Conservation (phyloP, 2,113 vertebrate genomes). For the Oreocharis arfaki region DNA sequence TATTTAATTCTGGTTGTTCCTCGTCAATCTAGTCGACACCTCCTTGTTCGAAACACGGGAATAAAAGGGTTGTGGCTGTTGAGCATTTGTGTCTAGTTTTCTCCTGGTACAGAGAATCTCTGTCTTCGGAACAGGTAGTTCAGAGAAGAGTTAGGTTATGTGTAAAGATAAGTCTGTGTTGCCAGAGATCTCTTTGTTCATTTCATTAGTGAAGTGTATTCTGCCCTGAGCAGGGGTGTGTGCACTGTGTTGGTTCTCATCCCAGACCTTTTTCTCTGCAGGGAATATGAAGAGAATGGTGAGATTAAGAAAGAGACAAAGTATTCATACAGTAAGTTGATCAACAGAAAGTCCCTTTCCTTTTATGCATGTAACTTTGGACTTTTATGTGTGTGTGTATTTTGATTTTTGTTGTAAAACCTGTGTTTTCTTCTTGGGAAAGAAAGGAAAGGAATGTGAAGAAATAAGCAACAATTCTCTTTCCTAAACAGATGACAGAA, state of each 20-base stretch:
- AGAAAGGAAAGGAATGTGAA: neutral
- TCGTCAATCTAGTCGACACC: neutral
- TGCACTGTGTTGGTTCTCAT: neutral
- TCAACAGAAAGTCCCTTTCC: neutral
- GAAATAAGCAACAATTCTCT: neutral
- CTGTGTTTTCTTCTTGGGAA: neutral
- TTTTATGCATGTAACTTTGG: neutral
- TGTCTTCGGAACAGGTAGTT: neutral
- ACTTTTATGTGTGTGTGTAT: neutral
- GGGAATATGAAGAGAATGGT: constrained; percentile 87
- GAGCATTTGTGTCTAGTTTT: neutral
- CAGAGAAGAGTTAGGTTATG: neutral
- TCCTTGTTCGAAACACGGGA: neutral
- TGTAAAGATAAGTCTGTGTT: neutral
- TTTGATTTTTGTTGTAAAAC: neutral
- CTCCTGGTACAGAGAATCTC: neutral
- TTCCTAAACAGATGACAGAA: neutral
- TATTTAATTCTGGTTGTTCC: neutral
- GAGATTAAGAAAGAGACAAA: constrained; percentile 89
- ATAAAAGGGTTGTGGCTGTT: neutral
- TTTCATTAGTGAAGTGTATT: neutral
- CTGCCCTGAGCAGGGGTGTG: neutral
- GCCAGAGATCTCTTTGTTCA: neutral
- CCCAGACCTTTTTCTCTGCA: constrained; percentile 45
- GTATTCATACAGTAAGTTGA: constrained; percentile 90